These are phyloP conservation scores for Xiphydria camelus DNA, from an alignment of 2,888 invertebrate species.

Conservation along the genomic window DNA sequence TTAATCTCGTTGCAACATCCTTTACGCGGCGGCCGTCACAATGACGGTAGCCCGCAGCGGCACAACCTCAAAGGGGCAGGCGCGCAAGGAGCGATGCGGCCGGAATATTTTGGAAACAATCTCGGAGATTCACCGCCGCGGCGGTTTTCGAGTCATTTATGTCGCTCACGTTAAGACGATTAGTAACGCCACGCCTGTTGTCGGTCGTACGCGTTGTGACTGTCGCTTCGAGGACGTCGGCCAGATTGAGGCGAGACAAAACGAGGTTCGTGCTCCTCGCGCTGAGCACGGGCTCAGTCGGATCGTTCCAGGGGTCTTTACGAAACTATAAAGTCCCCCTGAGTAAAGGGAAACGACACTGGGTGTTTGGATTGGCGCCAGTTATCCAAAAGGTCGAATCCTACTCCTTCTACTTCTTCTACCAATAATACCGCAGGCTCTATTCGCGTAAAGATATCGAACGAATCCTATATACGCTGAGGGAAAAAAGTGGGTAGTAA, in stretches of 20 bases:
- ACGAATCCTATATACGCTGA: no score
- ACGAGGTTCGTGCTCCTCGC: slow-evolving; percentile 13
- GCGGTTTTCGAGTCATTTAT: slow-evolving; percentile 2
- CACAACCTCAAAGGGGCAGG: slow-evolving; percentile 4
- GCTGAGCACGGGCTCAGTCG: slow-evolving; percentile 2
- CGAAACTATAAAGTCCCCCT: not conserved
- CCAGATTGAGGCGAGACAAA: slow-evolving; percentile 3
- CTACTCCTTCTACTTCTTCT: no score
- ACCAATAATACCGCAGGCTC: no score
- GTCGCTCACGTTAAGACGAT: slow-evolving; percentile 1
- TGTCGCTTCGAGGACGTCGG: not conserved
- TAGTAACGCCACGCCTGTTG: slow-evolving; percentile 1
- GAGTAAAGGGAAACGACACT: no score
- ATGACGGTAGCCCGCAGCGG: slow-evolving; percentile 14
- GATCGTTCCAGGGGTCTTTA: not conserved
- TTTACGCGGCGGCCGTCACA: slow-evolving; percentile 7
- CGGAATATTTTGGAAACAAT: slow-evolving; percentile 3
- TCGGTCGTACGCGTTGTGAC: not conserved
- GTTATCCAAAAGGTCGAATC: no score
- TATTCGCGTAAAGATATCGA: no score
- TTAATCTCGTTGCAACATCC: slow-evolving; percentile 14
- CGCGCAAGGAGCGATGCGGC: not conserved
- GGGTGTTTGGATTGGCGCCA: no score
- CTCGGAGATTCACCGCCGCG: not conserved
- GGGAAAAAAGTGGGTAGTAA: no score